Conservation (phyloP, 2,797 vertebrate genomes). For the Anguilla obscura region DNA sequence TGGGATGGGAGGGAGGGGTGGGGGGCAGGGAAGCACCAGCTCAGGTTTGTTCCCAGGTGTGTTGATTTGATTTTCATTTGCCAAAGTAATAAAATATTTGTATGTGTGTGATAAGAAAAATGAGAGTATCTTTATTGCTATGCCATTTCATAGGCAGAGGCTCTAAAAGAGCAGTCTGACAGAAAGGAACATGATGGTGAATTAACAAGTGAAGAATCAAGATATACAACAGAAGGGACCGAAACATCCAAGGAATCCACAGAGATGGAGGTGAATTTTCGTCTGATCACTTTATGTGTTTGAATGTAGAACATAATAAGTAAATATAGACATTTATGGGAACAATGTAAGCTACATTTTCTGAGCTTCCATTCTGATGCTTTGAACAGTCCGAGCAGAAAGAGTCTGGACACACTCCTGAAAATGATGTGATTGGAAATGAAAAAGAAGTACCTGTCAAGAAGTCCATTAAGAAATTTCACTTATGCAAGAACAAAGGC, state of each 20-base stretch:
- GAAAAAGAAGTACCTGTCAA: slow-evolving; percentile 55
- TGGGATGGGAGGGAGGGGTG: too few species aligned
- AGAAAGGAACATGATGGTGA: slow-evolving; percentile 4
- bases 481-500: slow-evolving; percentile 44
- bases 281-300: not conserved
- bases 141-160: slow-evolving; percentile 38
- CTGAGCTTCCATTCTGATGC: not conserved
- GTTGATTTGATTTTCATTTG: not conserved
- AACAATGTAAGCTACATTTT: slow-evolving; percentile 6
- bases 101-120: slow-evolving; percentile 28
- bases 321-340: not conserved
- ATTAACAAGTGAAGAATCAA: not conserved
- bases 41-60: not conserved
- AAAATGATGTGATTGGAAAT: slow-evolving; percentile 58
- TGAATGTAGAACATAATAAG: not conserved
- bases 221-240: slow-evolving; percentile 28
- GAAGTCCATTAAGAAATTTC: slow-evolving; percentile 52
- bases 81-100: not conserved
- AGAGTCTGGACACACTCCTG: slow-evolving; percentile 71
- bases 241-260: slow-evolving; percentile 58
- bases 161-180: slow-evolving; percentile 39
- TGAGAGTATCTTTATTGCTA: not conserved
- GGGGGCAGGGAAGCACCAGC: not conserved
- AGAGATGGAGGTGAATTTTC: slow-evolving; percentile 56
- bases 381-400: slow-evolving; percentile 63